Conservation (phyloP, 2,797 vertebrate species). For the Propithecus perrieri region DNA sequence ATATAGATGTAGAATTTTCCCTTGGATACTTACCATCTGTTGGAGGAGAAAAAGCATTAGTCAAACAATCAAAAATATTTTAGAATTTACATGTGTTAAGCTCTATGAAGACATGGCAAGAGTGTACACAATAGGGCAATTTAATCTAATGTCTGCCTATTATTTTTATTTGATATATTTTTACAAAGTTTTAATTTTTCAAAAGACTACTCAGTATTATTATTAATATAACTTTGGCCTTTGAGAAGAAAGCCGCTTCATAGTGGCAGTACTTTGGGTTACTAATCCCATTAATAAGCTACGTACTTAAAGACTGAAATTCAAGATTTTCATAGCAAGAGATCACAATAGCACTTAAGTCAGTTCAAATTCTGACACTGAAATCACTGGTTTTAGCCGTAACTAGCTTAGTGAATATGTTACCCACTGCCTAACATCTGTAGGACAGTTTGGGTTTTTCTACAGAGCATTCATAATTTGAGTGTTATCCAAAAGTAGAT, state of each 20-base stretch:
- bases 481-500: constrained; percentile 88
- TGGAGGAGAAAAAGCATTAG: background rate
- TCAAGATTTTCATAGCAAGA: background rate
- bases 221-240: background rate
- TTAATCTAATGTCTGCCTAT: background rate
- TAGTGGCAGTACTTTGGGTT: background rate
- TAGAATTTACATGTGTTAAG: background rate
- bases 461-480: constrained; percentile 94
- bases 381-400: background rate
- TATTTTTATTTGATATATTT: background rate
- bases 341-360: background rate
- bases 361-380: background rate
- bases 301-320: background rate
- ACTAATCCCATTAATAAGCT: background rate
- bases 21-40: background rate
- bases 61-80: constrained; percentile 2
- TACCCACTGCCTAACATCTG: constrained; percentile 91
- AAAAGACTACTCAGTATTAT: background rate
- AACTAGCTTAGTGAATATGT: constrained; percentile 82
- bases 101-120: background rate
- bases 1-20: background rate
- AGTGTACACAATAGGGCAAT: background rate
- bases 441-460: constrained; percentile 92
- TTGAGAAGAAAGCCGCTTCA: background rate
- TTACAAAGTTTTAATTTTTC: background rate